These are phyloP conservation scores for Podilymbus podiceps DNA, from an alignment of 2,113 vertebrate genomes.

Conservation along the genomic window DNA sequence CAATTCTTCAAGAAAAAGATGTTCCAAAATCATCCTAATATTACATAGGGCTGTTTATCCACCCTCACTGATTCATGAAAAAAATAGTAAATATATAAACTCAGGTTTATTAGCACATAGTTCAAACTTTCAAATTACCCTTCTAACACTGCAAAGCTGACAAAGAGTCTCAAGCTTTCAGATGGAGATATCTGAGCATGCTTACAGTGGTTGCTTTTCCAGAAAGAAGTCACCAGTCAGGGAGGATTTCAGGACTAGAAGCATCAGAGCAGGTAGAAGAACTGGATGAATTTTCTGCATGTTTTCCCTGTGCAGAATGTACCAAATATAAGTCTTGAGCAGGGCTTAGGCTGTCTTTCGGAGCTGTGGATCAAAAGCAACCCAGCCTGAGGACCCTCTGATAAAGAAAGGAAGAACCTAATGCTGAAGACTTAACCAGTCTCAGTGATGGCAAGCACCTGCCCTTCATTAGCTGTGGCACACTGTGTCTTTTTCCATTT, in stretches of 20 bases:
- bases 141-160: neutral
- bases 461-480: neutral
- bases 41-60: neutral
- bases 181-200: neutral
- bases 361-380: neutral
- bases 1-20: neutral
- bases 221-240: neutral
- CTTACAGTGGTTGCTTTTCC: neutral
- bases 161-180: neutral
- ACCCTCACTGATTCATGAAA: neutral
- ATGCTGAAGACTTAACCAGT: neutral
- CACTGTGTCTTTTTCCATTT: neutral
- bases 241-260: neutral
- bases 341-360: neutral
- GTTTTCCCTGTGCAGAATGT: neutral
- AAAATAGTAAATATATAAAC: neutral
- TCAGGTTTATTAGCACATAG: neutral
- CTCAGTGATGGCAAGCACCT: neutral
- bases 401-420: neutral
- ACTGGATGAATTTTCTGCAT: neutral
- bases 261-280: neutral
- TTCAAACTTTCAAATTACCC: neutral
- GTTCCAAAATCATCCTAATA: neutral
- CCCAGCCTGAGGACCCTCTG: rapidly evolving
- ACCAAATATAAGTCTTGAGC: neutral